Conservation (phyloP, 30 jellyfish, hydroid and myxozoan genomes). For the Turritopsis rubra region DNA sequence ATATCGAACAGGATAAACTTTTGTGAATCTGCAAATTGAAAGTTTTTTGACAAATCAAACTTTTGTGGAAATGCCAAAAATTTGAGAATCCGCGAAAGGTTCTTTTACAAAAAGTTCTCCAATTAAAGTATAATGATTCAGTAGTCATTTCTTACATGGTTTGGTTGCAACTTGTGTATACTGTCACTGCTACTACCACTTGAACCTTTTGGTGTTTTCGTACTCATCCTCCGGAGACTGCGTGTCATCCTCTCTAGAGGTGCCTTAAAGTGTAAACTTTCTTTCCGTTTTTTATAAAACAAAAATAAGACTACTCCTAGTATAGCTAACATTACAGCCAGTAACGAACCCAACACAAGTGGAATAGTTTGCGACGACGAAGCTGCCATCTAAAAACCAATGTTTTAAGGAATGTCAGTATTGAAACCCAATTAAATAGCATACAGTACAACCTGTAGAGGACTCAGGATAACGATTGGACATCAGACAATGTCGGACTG, state of each 20-base stretch:
- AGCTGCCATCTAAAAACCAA: conserved; percentile 4
- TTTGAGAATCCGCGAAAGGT: too few species aligned
- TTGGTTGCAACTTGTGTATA: conserved; percentile 5
- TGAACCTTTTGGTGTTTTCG: conserved; percentile 32
- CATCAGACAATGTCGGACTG: too few species aligned
- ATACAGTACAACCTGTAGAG: too few species aligned
- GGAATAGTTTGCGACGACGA: conserved; percentile 40
- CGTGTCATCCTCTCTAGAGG: conserved; percentile 78
- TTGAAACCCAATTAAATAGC: too few species aligned
- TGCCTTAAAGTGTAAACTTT: conserved; percentile 38
- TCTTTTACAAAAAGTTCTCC: too few species aligned
- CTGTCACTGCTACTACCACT: conserved; percentile 36
- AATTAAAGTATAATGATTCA: too few species aligned
- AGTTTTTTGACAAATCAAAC: too few species aligned
- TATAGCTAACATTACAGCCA: conserved; percentile 67
- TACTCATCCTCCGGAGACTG: conserved; percentile 44
- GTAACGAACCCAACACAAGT: conserved; percentile 55
- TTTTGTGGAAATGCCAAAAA: too few species aligned
- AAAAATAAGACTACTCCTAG: conserved; percentile 54
- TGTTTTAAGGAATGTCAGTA: too few species aligned
- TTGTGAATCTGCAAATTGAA: too few species aligned
- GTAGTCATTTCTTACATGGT: not conserved
- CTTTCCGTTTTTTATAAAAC: conserved; percentile 64
- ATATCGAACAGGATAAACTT: too few species aligned
- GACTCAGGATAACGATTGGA: too few species aligned